Evolutionary conservation across 2,888 invertebrate species (phyloP).

Genomic region (Priocnemis perturbator): DNA sequence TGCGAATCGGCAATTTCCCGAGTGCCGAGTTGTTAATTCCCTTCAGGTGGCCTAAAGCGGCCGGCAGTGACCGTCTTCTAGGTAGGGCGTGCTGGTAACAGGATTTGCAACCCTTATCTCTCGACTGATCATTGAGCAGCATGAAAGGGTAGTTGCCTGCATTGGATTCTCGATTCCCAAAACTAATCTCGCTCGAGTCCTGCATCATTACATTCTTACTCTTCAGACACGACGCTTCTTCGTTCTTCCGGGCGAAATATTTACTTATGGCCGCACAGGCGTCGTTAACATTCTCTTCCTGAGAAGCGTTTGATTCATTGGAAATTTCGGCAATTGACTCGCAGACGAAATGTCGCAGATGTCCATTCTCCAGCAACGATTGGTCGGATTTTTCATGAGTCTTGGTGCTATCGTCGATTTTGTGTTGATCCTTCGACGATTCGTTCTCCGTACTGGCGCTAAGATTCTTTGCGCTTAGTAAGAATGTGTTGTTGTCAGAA

Average conservation of each 20-base stretch:
- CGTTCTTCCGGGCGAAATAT: not conserved
- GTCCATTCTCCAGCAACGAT: not conserved
- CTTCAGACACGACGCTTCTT: not conserved
- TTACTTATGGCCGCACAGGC: constrained; percentile 8
- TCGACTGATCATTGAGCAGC: constrained; percentile 41
- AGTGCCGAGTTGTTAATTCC: constrained; percentile 44
- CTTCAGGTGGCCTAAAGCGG: constrained; percentile 54
- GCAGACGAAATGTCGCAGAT: constrained; percentile 35
- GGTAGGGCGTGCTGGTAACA: constrained; percentile 50
- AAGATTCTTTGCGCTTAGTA: not conserved
- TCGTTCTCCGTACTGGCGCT: not conserved
- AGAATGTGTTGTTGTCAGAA: constrained; percentile 30
- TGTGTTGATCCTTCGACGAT: not conserved
- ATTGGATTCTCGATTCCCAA: constrained; percentile 1
- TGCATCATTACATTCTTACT: not conserved
- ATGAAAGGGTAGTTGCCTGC: constrained; percentile 45
- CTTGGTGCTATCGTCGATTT: not conserved
- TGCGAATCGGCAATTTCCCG: constrained; percentile 59
- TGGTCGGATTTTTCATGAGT: not conserved
- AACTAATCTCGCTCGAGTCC: not conserved
- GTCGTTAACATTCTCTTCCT: not conserved
- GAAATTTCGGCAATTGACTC: constrained; percentile 52
- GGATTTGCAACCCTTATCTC: constrained; percentile 48
- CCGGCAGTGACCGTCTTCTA: constrained; percentile 64
- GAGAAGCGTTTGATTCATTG: constrained; percentile 27